A percentile compares a stretch with the other conserved stretches of the same genome.
Evolutionary conservation across 2,113 vertebrate species (phyloP).

Genomic region (Trogon surrucura): DNA sequence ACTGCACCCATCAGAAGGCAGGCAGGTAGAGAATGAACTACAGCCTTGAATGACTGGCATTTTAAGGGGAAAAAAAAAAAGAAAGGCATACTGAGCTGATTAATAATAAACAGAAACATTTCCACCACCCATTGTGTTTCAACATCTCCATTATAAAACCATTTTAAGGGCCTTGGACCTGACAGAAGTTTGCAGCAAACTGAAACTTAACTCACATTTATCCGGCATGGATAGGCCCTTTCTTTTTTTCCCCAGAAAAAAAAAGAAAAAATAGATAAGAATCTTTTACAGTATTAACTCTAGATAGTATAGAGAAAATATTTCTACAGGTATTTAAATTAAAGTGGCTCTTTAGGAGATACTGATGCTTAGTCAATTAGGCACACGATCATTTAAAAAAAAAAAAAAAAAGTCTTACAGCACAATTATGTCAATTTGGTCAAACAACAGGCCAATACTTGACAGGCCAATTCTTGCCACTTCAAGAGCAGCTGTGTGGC

Average conservation of each 20-base stretch:
- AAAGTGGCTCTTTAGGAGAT: neutral
- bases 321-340: neutral
- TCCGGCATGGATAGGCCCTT: neutral
- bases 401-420: neutral
- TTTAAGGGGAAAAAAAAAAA: neutral
- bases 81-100: neutral
- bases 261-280: neutral
- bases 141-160: conserved; percentile 44
- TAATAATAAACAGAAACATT: conserved; percentile 38
- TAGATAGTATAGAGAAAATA: neutral
- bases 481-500: conserved; percentile 17
- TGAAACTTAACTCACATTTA: neutral
- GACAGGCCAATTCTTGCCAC: conserved; percentile 3
- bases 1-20: neutral
- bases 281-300: neutral
- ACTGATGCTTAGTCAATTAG: neutral
- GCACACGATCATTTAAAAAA: neutral
- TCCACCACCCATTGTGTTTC: conserved; percentile 32
- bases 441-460: conserved; percentile 4
- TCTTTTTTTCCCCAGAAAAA: neutral
- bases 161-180: conserved; percentile 28
- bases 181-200: neutral
- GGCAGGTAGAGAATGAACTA: neutral
- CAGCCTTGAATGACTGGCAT: neutral
- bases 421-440: neutral